These are phyloP conservation scores for Trachymyrmex cornetzi DNA, from an alignment of 1,140 invertebrate species.

Conservation along the genomic window DNA sequence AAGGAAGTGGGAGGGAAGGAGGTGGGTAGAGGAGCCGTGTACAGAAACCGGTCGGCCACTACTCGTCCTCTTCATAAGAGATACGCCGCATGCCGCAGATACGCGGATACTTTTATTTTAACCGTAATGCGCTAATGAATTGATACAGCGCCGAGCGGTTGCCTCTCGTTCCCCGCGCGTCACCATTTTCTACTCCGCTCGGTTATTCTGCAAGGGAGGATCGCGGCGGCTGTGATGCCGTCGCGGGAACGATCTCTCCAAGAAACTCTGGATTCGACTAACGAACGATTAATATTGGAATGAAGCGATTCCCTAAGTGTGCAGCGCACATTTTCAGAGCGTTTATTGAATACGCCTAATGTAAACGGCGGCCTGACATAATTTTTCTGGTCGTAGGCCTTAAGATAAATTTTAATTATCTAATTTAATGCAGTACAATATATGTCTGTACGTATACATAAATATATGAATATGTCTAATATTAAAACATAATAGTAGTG, in stretches of 20 bases:
- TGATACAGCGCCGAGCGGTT: slow-evolving; percentile 80
- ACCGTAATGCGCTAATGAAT: slow-evolving; percentile 85
- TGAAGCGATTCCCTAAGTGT: slow-evolving; percentile 8
- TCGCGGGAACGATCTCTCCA: slow-evolving; percentile 26
- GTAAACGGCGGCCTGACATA: neutral
- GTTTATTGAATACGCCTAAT: neutral
- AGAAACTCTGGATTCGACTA: slow-evolving; percentile 14
- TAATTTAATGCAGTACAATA: neutral
- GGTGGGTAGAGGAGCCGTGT: slow-evolving; percentile 50
- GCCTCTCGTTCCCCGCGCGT: slow-evolving; percentile 25
- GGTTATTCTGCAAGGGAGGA: slow-evolving; percentile 31
- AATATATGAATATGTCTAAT: neutral
- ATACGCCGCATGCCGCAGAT: slow-evolving; percentile 83
- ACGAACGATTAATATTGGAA: slow-evolving; percentile 36
- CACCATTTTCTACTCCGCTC: slow-evolving; percentile 33
- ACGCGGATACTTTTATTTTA: slow-evolving; percentile 83
- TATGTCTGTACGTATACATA: no score
- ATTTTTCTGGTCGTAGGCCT: neutral
- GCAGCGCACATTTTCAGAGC: neutral
- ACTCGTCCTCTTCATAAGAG: slow-evolving; percentile 78
- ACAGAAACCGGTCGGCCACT: slow-evolving; percentile 80
- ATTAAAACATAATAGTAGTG: neutral
- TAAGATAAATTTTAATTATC: slow-evolving; percentile 33
- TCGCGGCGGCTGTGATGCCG: slow-evolving; percentile 37
- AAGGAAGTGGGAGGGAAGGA: slow-evolving; percentile 48